A percentile compares a stretch with the other conserved stretches of the same genome.
These are phyloP conservation scores for Heliconius melpomene DNA, from an alignment of 1,140 invertebrate genomes.

Conservation along the genomic window DNA sequence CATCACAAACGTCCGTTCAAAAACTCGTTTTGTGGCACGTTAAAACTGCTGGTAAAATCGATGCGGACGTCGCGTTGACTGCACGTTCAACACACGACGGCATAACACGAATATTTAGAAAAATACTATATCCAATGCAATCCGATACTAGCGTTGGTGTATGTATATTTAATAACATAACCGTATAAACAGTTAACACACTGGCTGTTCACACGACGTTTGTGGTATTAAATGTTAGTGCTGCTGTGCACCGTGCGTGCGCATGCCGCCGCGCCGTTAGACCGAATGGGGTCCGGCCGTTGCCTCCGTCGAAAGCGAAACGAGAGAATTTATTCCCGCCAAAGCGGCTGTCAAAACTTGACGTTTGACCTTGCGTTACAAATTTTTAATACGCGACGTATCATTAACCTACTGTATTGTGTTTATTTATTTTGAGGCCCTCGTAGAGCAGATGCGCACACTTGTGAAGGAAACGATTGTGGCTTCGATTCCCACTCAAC, in stretches of 20 bases:
- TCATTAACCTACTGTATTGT: not conserved
- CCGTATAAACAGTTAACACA: conserved; percentile 15
- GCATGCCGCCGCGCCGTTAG: conserved; percentile 32
- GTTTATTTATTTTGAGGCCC: too few species aligned
- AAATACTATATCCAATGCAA: not conserved
- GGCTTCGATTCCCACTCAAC: too few species aligned
- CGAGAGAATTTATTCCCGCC: conserved; percentile 29
- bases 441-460: too few species aligned
- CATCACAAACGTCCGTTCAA: conserved; percentile 18
- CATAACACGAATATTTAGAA: conserved; percentile 10
- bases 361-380: conserved; percentile 20
- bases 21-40: conserved; percentile 21
- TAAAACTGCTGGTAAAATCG: conserved; percentile 37
- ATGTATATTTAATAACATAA: conserved; percentile 13
- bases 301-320: conserved; percentile 12
- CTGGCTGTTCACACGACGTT: conserved; percentile 24
- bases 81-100: not conserved
- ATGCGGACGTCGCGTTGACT: conserved; percentile 18
- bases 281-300: conserved; percentile 38
- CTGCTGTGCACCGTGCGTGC: conserved; percentile 48
- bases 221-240: not conserved
- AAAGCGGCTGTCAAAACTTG: conserved; percentile 36
- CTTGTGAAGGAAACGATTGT: too few species aligned
- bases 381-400: not conserved
- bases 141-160: not conserved